Base-by-base conservation (phyloP, 2,888 invertebrate species). In the Coelinius sp. region DNA sequence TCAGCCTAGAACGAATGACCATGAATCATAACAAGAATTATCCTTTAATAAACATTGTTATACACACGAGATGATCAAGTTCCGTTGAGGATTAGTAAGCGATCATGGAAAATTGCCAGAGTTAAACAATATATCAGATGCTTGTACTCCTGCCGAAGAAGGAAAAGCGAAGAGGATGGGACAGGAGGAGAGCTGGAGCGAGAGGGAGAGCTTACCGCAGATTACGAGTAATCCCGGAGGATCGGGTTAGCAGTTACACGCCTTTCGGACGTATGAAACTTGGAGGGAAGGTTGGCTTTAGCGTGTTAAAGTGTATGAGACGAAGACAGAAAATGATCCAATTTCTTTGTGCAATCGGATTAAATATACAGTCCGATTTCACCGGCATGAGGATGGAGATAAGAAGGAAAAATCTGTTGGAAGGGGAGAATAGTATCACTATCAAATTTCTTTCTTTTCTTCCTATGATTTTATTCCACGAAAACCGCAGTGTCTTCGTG, bases 221-320 rank as follows among this genome's bases (percentile, higher is more conserved):
- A 84, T 84, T 83, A 84, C 81, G 77, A 75, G 80, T 83, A 82
- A 84, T 84, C 83, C 83, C 79, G 69, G 64, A 77, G 83, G 81
- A 81, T 83, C 81, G 77, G 79, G 78, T 83, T 76, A 83, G 79
- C 83, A 81, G 82, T 84, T 82, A 82, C 82, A 79, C 76, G 80
- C 78, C 80, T 81, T 78, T 78, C 78, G 70, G 80, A 81, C 74
- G 71, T 74, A 68, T 71, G 77, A 69, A 75, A 67, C 72, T 73
- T 74, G 72, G 63, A 41, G 68, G 53, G 4, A 17, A 17, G 25
- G 25, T 62, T 66, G n/a, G 59, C 56, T 52, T 62, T 63, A 53
- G 41, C 20, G 53, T 38, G 52, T 35, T 67, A 49, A 27, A 27
- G 14, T 52, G 62, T 66, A 63, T 66, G 56, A 63, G 68, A 52